Evolutionary conservation across 2,113 vertebrate species (phyloP).

Genomic region (Phoxinus phoxinus): DNA sequence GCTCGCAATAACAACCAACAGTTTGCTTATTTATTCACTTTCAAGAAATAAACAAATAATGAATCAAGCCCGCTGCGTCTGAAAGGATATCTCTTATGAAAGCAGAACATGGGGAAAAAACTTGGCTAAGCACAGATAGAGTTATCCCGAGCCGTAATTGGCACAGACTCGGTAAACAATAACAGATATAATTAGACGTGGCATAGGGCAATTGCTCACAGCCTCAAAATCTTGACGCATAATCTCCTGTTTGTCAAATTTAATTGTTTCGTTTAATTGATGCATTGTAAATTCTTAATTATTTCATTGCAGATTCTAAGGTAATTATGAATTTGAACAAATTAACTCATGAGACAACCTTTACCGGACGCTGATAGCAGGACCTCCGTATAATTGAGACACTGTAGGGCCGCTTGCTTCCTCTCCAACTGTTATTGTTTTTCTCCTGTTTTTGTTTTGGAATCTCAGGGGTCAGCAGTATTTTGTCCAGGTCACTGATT

Average conservation of each 20-base stretch:
- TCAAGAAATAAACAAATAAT: conserved; percentile 42
- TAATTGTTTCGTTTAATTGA: conserved; percentile 13
- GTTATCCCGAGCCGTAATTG: conserved; percentile 2
- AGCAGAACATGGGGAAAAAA: neutral
- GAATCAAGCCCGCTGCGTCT: neutral
- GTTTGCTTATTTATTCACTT: conserved; percentile 43
- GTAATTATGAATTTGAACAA: neutral
- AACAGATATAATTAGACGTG: conserved; percentile 31
- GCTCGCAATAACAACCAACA: conserved; percentile 30
- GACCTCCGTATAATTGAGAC: neutral
- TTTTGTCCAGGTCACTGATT: conserved; percentile 32
- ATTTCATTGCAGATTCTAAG: neutral
- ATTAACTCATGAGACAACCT: neutral
- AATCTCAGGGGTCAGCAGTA: conserved; percentile 43
- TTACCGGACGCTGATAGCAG: neutral
- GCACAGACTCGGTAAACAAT: conserved; percentile 16
- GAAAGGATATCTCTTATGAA: conserved; percentile 1
- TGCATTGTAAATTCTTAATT: conserved; percentile 10
- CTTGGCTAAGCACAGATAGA: conserved; percentile 11
- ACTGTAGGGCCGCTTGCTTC: neutral
- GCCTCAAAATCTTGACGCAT: conserved; percentile 12
- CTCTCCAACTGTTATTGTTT: neutral
- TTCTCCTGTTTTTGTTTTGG: conserved; percentile 32
- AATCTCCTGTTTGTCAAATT: conserved; percentile 21
- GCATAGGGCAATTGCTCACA: conserved; percentile 4